Base-by-base conservation (phyloP, 2,113 vertebrate species). In the Ancistrus triradiatus region DNA sequence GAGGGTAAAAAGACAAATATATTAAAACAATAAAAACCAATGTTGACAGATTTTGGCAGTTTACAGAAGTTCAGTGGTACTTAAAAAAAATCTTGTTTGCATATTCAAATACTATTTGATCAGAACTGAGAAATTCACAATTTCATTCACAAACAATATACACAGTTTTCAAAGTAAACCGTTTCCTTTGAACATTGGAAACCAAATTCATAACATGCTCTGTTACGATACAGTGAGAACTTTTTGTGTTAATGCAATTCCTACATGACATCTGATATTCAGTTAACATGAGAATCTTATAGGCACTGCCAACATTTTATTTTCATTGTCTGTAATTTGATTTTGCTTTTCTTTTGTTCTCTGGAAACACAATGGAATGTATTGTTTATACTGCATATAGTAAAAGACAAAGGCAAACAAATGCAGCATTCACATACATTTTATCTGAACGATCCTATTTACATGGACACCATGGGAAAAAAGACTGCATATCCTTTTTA, bases 301-400 rank as follows among this genome's bases (percentile, higher is more conserved):
- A 53, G 48, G 40, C 61, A 53, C 59, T 57, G 52, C 50, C 33
- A 57, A 38, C 43, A 13, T 37, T 50, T 59, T 31, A 58, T 24
- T 3, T 13, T 50, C 33, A 56, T 58, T 44, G 47, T 49, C 15
- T 7, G 15, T 53, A 5, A 17, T 40, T 19, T 59, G 6, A 22
- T 35, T 46, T 47, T 53, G 18, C 38, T 52, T 27, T 5, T 25
- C 40, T 6, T 52, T 47, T 18, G 9, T 31, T 18, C 15, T 25
- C 46, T n/a, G 2, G 17, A n/a, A n/a, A 28, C 22, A 17, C 37
- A 31, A 42, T 33, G 7, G 11, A 21, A 15, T 60, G 56, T 40
- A 56, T 27, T 21, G 11, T 63, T 51, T 51, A 10, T 10, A 35
- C 40, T 56, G 28, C 44, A 62, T 52, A 72, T 17, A 2, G 18